Conservation (phyloP, 2,888 invertebrate species). For the Amphimallon solstitiale region DNA sequence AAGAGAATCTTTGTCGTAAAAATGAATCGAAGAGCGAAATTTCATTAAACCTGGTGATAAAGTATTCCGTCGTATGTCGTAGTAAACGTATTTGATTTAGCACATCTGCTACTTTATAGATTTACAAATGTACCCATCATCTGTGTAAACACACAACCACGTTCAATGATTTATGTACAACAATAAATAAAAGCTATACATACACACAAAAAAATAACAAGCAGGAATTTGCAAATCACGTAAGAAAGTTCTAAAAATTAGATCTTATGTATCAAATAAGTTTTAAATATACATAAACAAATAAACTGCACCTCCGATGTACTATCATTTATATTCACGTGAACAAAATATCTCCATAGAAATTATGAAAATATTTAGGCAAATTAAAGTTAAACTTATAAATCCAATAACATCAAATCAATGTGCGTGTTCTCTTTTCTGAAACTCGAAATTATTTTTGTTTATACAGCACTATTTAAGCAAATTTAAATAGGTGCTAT, state of each 20-base stretch:
- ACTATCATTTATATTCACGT: neutral
- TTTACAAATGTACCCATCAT: slow-evolving; percentile 30
- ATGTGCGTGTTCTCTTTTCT: slow-evolving; percentile 17
- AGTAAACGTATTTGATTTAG: slow-evolving; percentile 19
- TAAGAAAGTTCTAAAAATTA: slow-evolving; percentile 22
- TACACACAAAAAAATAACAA: slow-evolving; percentile 22
- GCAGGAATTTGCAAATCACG: slow-evolving; percentile 19
- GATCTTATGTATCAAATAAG: neutral
- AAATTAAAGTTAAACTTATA: slow-evolving; percentile 26
- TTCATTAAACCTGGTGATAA: too few species aligned
- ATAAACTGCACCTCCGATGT: neutral
- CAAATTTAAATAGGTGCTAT: slow-evolving; percentile 7
- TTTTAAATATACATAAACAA: slow-evolving; percentile 16
- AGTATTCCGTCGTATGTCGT: neutral
- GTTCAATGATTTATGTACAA: slow-evolving; percentile 27
- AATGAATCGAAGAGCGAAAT: neutral
- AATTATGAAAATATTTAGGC: slow-evolving; percentile 22
- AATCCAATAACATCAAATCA: slow-evolving; percentile 25
- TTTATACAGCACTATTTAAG: slow-evolving; percentile 18
- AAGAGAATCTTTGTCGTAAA: too few species aligned
- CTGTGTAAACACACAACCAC: slow-evolving; percentile 25
- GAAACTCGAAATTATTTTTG: slow-evolving; percentile 19
- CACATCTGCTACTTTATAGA: slow-evolving; percentile 23
- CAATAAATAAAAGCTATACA: slow-evolving; percentile 18
- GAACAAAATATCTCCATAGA: neutral